A percentile compares a stretch with the other conserved stretches of the same genome.
Evolutionary conservation across 1,140 invertebrate genomes (phyloP).

Genomic region (Polypedilum vanderplanki): DNA sequence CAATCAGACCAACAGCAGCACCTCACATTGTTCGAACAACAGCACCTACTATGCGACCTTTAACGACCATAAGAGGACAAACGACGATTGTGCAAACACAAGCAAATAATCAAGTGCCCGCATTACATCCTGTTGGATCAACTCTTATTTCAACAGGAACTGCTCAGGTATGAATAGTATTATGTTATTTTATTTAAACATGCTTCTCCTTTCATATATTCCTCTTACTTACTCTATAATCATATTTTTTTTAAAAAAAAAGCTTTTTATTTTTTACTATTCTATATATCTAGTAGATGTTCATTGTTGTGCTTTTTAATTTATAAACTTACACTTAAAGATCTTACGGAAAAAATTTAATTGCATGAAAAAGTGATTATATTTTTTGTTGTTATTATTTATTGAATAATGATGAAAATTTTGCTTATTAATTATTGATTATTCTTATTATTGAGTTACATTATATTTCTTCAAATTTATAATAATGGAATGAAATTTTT

Average conservation of each 20-base stretch:
- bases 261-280: background rate
- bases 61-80: constrained; percentile 45
- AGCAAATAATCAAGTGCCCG: constrained; percentile 34
- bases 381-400: constrained; percentile 14
- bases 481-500: background rate
- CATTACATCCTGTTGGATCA: constrained; percentile 41
- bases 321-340: background rate
- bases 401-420: background rate
- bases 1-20: constrained; percentile 38
- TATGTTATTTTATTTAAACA: background rate
- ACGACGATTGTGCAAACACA: constrained; percentile 41
- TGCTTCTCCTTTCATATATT: background rate
- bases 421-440: background rate
- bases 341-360: too few relatives aligned
- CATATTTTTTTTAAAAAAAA: background rate
- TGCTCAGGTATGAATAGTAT: background rate
- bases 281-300: background rate
- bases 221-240: background rate
- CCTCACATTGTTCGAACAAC: constrained; percentile 44
- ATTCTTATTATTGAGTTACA: background rate
- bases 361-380: background rate
- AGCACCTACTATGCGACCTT: constrained; percentile 46
- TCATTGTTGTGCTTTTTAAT: background rate
- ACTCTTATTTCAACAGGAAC: background rate
- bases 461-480: background rate